phyloP scores from a whole-genome alignment of 2,888 invertebrate species.

The Pelosia muscerda region DNA sequence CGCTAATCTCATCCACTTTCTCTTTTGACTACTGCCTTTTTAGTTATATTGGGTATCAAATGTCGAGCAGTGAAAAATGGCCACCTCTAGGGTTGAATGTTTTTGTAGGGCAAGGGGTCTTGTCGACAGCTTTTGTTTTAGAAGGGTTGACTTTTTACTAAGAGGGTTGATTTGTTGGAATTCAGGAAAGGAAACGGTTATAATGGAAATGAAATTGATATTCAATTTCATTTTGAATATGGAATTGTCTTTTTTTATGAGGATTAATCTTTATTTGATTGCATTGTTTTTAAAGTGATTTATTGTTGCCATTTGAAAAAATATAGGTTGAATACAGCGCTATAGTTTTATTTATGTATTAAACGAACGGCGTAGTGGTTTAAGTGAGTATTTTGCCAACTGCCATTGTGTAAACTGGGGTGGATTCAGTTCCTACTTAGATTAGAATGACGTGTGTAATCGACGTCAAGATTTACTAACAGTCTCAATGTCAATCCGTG shows the following conservation, averaged over 20 bases:
- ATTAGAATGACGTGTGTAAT: background rate
- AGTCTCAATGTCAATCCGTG: no score
- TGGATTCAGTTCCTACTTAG: background rate
- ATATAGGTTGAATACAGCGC: background rate
- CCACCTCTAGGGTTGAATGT: slow-evolving; percentile 44
- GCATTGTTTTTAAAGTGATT: slow-evolving; percentile 1
- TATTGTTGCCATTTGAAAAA: background rate
- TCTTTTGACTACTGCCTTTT: slow-evolving; percentile 28
- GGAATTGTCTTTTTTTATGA: background rate
- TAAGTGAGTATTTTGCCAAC: no score
- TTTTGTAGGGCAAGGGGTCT: slow-evolving; percentile 53
- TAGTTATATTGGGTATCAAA: slow-evolving; percentile 33
- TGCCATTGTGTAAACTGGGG: background rate
- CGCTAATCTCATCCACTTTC: background rate
- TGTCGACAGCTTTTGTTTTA: slow-evolving; percentile 68
- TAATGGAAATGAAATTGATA: slow-evolving; percentile 37
- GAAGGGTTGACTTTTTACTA: slow-evolving; percentile 53
- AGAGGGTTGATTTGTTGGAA: slow-evolving; percentile 56
- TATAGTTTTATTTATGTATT: no score
- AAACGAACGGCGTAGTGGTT: no score
- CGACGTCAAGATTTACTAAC: no score
- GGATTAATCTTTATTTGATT: slow-evolving; percentile 1
- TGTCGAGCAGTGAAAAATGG: slow-evolving; percentile 54
- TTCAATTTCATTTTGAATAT: slow-evolving; percentile 17
- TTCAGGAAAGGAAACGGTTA: slow-evolving; percentile 36